Evolutionary conservation across 2,113 vertebrate genomes (phyloP), one percentile per base, ranked within the genome.

Genomic region (Elephas maximus): DNA sequence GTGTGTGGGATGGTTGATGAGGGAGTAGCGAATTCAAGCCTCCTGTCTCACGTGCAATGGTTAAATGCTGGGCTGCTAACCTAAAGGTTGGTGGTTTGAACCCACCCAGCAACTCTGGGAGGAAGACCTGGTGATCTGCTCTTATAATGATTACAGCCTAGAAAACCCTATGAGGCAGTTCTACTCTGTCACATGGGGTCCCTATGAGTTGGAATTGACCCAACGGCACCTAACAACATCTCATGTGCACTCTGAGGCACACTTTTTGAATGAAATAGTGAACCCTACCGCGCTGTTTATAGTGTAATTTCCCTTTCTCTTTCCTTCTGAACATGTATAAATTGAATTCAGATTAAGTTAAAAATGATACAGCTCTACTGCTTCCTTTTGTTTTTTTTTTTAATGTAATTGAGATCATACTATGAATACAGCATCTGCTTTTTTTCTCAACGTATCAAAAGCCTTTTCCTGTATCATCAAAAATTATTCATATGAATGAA

Each of bases 311-410:
- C 5, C 41, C 28, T 65, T 30, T 76, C 45, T 41, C 51, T 45
- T 48, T 71, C 45, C 83, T 96, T 78, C 73, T 45, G 77, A 83
- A 57, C 51, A 15, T 33, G 10, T 77, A 2, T 33, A 71, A 48
- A 67, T 60, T 85, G 57, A 84, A 88, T 88, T 94, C 60, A 85
- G 87, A 89, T 87, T 33, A 95, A 86, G 74, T 95, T 82, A 69
- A 93, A 96, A 81, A 26, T 78, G 78, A 45, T 85, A 45, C 48
- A 45, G 76, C 78, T 65, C 41, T 74, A 6, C 57, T 57, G 78
- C 63, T 83, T 88, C 63, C 77, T 90, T 97, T 69, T 53, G 60
- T 97, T 91, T 85, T 87, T 97, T 87, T 86, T 93, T 57, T 51
- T 18, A 57, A 76, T 92, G 57, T 90, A 84, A 92, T 73, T 74